Base-by-base conservation (phyloP, 2,113 vertebrate genomes). In the Spermophilus dauricus region DNA sequence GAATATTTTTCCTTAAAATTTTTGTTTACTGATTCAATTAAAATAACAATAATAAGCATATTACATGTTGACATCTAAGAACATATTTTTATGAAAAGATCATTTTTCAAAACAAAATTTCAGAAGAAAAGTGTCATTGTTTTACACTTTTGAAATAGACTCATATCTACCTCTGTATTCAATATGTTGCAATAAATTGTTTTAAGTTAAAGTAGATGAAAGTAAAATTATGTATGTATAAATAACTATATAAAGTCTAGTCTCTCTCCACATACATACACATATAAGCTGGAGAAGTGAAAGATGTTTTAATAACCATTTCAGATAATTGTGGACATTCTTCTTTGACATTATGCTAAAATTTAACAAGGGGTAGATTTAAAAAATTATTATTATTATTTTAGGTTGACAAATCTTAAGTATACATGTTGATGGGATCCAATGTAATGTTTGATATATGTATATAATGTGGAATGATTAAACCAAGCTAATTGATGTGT, bases 81-180 rank as follows among this genome's bases (percentile, higher is more conserved):
- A 82, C 7, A n/a, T 34, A 53, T 45, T 82, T 89, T 81, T 65
- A 86, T 86, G 56, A 91, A 95, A 91, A 80, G 20, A 76, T 37
- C 42, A 34, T 86, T 83, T 92, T 89, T 92, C 48, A 61, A 89
- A 83, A 37, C 48, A 96, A 95, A 70, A 77, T 77, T 92, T 96
- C 78, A 76, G 58, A 86, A 75, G 37, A 76, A 48, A 86, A 75
- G 37, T 87, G 42, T 7, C 65, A 51, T 58, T 67, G 13, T 63
- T 73, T 86, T 24, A 82, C 5, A 51, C 26, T 86, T 94, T 72
- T 73, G 34, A 5, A 82, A 32, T 10, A 28, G 24, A 75, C 48
- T 87, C 56, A 32, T 51, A 30, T 70, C 7, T 92, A 30, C 37
- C 61, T 92, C 53, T 96, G 45, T 10, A 70, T 84, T 84, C 34